Evolutionary conservation across 1,140 invertebrate species (phyloP), one percentile per base, ranked within the genome.

Genomic region (Pseudomyrmex cubaensis): DNA sequence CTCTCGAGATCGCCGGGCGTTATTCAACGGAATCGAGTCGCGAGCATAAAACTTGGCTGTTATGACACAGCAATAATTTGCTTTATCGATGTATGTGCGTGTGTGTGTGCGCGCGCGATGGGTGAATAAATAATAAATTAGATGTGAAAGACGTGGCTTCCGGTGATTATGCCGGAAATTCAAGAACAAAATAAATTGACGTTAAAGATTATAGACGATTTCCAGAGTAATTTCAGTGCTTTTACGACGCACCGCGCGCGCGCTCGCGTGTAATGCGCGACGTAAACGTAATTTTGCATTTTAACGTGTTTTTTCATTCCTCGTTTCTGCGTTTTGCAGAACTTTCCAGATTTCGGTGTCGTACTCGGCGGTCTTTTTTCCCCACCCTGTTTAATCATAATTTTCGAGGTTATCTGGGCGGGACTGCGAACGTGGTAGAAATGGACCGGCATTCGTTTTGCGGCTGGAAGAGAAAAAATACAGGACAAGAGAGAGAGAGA

Each of bases 381-480:
- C 20, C 7, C 25, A 15, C 59, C 15, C 20, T 10, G 44, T 80
- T 80, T 59, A 80, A 80, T 80, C 54, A 72, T 80, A 80, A 72
- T 72, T 80, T 78, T 83, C 52, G 52, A 77, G 73, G 62, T 75
- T 83, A 57, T 83, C 52, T 77, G 73, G 61, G 20, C 48, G 50
- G 61, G 70, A 82, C 61, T 63, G 72, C 76, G 64, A 80, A 80
- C 76, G 67, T 62, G 73, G 56, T 50, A 48, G 74, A 85, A 54
- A 57, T 50, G 66, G 78, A 50, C 35, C 61, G 46, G 35, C 52
- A 64, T 83, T 72, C 62, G 63, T 87, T 87, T 87, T 64, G 67
- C 20, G 61, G 22, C 44, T 12, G 35, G 35, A 35, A 15, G 13
- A 85, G 85, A 70, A 87, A 85, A 82, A 72, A 64, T 63, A 35